Conservation (phyloP, 1,140 invertebrate genomes). For the Procambarus virginalis region DNA sequence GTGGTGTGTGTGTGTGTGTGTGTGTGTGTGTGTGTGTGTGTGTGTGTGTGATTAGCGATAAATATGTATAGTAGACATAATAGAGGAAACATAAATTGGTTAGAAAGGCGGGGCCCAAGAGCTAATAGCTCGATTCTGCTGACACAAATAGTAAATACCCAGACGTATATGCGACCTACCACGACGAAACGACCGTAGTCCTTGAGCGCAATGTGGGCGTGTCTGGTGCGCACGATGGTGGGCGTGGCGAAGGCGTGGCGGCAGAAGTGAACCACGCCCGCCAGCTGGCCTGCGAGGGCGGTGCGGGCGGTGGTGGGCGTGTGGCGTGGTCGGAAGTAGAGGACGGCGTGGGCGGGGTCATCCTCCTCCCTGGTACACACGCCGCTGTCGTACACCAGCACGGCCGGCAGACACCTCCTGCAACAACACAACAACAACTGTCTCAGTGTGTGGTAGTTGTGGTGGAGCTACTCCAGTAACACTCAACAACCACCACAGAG, state of each 20-base stretch:
- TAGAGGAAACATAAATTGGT: too few relatives aligned
- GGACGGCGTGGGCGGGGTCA: slow-evolving; percentile 53
- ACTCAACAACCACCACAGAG: too few relatives aligned
- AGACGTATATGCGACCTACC: slow-evolving; percentile 27
- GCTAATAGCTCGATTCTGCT: too few relatives aligned
- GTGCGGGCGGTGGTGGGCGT: slow-evolving; percentile 59
- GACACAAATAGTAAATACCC: background rate
- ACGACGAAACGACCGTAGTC: slow-evolving; percentile 52
- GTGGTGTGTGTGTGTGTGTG: too few relatives aligned
- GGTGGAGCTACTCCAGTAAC: too few relatives aligned
- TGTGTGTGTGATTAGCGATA: too few relatives aligned
- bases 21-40: too few relatives aligned
- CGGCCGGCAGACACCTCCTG: slow-evolving; percentile 49
- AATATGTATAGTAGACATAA: too few relatives aligned
- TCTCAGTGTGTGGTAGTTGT: too few relatives aligned
- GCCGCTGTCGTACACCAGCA: slow-evolving; percentile 50
- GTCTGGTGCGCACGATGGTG: slow-evolving; percentile 46
- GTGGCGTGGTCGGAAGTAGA: slow-evolving; percentile 61
- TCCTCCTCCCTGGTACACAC: slow-evolving; percentile 48
- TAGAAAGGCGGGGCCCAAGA: too few relatives aligned
- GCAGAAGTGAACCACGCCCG: slow-evolving; percentile 59
- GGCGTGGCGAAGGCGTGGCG: slow-evolving; percentile 58
- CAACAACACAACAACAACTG: background rate
- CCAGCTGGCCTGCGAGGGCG: slow-evolving; percentile 55
- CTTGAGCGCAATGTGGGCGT: slow-evolving; percentile 54